A percentile compares a stretch with the other conserved stretches of the same genome.
phyloP scores from a whole-genome alignment of 2,113 vertebrate species.

The crab-eating macaque (Macaca fascicularis) region T2T-MFA8v1.1 NC_088378.1:112398001-112398500 shows the following conservation, averaged over 20 bases:
- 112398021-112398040: background rate
- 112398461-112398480: background rate
- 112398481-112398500: background rate
- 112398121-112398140: background rate
- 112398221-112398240: background rate
- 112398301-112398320: background rate
- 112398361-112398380: background rate
- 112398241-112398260: background rate
- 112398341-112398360: background rate
- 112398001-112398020: background rate
- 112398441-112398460: background rate
- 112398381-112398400: no score
- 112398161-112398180: background rate
- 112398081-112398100: background rate
- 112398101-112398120: background rate
- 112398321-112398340: background rate
- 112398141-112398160: background rate
- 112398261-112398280: background rate
- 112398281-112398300: background rate
- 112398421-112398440: accelerated
- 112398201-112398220: background rate
- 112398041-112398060: background rate
- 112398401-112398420: background rate
- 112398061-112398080: background rate
- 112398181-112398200: background rate